A percentile compares a stretch with the other conserved stretches of the same genome.
phyloP scores from a whole-genome alignment of 92 coral and sea anemone species.

The Blastomussa wellsi region DNA sequence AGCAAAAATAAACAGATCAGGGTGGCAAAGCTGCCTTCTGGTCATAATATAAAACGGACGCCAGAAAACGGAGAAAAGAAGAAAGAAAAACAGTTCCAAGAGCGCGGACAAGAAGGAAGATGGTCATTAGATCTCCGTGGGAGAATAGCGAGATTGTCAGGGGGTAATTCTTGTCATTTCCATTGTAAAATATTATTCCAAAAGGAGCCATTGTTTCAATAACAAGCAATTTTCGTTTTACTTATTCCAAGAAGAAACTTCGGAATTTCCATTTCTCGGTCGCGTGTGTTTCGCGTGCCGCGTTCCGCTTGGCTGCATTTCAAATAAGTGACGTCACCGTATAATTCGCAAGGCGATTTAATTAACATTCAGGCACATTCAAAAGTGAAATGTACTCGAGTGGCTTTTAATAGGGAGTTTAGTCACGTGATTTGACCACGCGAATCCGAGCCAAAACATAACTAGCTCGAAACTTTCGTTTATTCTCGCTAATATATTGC shows the following conservation, averaged over 20 bases:
- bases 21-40: slow-evolving; percentile 20
- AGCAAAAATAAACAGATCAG: slow-evolving; percentile 1
- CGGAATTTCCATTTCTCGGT: background rate
- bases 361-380: slow-evolving; percentile 21
- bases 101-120: background rate
- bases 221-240: background rate
- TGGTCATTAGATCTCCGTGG: slow-evolving; percentile 27
- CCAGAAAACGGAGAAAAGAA: background rate
- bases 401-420: too few species aligned
- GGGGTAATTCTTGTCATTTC: slow-evolving; percentile 19
- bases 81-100: slow-evolving; percentile 7
- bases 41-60: slow-evolving; percentile 27
- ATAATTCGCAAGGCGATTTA: slow-evolving; percentile 16
- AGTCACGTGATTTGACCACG: too few species aligned
- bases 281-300: slow-evolving; percentile 72
- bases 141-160: slow-evolving; percentile 20
- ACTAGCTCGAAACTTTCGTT: too few species aligned
- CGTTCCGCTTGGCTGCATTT: slow-evolving; percentile 18
- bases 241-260: background rate
- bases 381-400: background rate
- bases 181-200: background rate
- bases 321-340: slow-evolving; percentile 34
- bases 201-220: background rate
- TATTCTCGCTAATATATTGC: too few species aligned
- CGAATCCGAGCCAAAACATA: too few species aligned